These are phyloP conservation scores for Onychomys arenicola DNA, from an alignment of 2,797 vertebrate species.

Conservation along the genomic window DNA sequence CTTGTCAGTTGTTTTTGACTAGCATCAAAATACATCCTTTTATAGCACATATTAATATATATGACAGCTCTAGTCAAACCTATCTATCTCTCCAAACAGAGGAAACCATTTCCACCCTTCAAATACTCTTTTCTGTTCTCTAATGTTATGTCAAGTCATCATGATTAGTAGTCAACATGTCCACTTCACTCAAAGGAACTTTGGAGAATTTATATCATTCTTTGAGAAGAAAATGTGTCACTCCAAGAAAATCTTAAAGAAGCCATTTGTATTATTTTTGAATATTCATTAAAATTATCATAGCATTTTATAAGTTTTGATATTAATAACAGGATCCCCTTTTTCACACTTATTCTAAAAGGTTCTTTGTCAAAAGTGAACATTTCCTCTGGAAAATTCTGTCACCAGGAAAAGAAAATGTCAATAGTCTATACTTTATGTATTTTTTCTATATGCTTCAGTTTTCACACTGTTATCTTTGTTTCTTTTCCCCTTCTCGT, in stretches of 20 bases:
- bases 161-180: conserved; percentile 82
- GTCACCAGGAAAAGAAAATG: background rate
- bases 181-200: conserved; percentile 75
- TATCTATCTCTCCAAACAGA: conserved; percentile 85
- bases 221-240: conserved; percentile 28
- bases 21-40: conserved; percentile 83
- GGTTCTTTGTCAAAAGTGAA: conserved; percentile 28
- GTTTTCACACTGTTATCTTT: background rate
- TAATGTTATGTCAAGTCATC: conserved; percentile 84
- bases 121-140: conserved; percentile 83
- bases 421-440: conserved; percentile 40
- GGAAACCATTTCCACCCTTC: conserved; percentile 84
- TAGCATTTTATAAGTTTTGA: conserved; percentile 14
- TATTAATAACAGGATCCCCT: conserved; percentile 18
- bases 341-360: conserved; percentile 37
- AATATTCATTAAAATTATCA: background rate
- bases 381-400: background rate
- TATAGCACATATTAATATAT: conserved; percentile 85
- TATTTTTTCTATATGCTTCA: conserved; percentile 38
- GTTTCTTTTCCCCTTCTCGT: background rate
- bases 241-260: background rate
- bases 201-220: conserved; percentile 61
- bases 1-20: conserved; percentile 85
- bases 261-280: background rate
- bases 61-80: conserved; percentile 86